Conservation (phyloP, 2,113 vertebrate genomes). For the Xenopus borealis region DNA sequence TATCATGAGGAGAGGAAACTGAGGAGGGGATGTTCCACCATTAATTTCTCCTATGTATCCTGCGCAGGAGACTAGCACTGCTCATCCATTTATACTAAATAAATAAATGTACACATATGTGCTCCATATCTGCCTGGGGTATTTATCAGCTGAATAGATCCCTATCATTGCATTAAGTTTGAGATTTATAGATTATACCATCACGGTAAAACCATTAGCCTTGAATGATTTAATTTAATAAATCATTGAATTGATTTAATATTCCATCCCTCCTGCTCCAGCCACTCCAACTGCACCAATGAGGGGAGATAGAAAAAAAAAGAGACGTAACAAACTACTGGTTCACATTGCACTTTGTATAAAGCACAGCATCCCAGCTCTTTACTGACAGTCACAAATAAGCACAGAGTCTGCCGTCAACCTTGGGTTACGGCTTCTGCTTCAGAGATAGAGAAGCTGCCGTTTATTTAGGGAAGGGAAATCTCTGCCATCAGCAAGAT, state of each 20-base stretch:
- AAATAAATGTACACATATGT: too few relatives aligned
- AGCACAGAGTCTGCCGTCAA: constrained; percentile 45
- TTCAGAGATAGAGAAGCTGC: not conserved
- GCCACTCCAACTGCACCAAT: constrained; percentile 27
- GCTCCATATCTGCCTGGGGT: too few relatives aligned
- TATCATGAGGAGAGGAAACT: too few relatives aligned
- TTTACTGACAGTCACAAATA: constrained; percentile 21
- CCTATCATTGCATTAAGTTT: too few relatives aligned
- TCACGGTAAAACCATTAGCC: too few relatives aligned
- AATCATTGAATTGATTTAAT: not conserved
- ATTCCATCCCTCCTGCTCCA: constrained; percentile 24
- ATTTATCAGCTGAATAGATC: too few relatives aligned
- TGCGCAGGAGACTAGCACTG: too few relatives aligned
- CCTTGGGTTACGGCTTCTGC: constrained; percentile 33
- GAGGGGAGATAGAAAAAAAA: constrained; percentile 23
- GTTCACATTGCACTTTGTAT: constrained; percentile 21
- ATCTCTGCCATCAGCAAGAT: not conserved
- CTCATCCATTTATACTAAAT: too few relatives aligned
- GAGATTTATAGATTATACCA: too few relatives aligned
- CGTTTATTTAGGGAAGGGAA: not conserved
- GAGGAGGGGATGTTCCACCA: too few relatives aligned
- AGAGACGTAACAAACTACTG: constrained; percentile 28
- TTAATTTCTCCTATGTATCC: too few relatives aligned
- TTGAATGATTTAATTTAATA: too few relatives aligned
- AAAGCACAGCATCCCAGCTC: constrained; percentile 29